Evolutionary conservation across 2,113 vertebrate species (phyloP), one percentile per base, ranked within the genome.

Genomic region (Balaenoptera acutorostrata): DNA sequence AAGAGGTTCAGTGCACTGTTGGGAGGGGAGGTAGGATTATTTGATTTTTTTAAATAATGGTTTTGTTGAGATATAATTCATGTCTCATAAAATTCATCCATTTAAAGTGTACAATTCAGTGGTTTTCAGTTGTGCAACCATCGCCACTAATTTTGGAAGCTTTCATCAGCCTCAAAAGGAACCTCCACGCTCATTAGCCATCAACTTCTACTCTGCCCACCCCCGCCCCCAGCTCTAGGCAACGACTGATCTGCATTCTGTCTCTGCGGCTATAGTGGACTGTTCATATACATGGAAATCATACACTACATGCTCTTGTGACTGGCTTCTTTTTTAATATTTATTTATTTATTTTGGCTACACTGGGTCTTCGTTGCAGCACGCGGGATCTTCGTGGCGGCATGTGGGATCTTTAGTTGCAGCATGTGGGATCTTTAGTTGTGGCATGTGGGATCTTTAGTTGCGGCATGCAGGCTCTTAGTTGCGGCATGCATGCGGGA

Each of bases 221-320:
- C 7, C 1, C 8, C 0, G 20, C 6, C 29, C 44, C 29, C 9
- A 52, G 39, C 46, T 49, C 31, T 6, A 15, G n/a, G 59, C 21
- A 75, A 36, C 49, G 31, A n/a, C 9, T 31, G 27, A n/a, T 10
- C 20, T 55, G 12, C 21, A 9, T 31, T 77, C 64, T 88, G 57
- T 86, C 44, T 74, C 46, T 61, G 3, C 0, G 36, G 52, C 49
- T 36, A 1, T 2, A 25, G 11, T 7, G 36, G 66, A n/a, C 36
- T 63, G 21, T 49, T 93, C 59, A 31, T 15, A 57, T 39, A n/a
- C 33, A 80, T 14, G 31, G 64, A 44, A 4, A 4, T 63, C 89
- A 74, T 6, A 61, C 29, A 33, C 14, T 5, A 12, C n/a, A 8
- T 10, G 27, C 8, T 15, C 44, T 33, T 36, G 36, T 25, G 68